Base-by-base conservation (phyloP, 2,888 invertebrate species). In the Fabriciana adippe region DNA sequence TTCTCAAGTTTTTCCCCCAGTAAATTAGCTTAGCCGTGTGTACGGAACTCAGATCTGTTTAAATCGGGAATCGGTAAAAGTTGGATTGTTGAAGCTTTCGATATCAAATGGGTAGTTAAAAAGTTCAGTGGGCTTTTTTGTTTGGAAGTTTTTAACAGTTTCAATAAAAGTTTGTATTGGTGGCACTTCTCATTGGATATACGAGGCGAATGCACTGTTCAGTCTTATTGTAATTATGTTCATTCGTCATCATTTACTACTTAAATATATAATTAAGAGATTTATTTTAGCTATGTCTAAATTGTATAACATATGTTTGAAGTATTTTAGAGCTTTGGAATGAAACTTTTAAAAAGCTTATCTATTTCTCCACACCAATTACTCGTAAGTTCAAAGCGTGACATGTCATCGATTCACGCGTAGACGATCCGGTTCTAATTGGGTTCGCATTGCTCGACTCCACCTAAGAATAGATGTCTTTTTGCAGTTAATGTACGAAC, bases 21-120 rank as follows among this genome's bases (percentile, higher is more conserved):
- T 79, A 88, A 90, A 89, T 90, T 89, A 87, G 86, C 89, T 90
- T 88, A 89, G 81, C 85, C 79, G 78, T 81, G 84, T 85, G 70
- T 67, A 66, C 64, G 74, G 57, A 61, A 51, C 50, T 51, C 53
- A 14, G 57, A 13, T 47, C 57, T 47, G 61, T 61, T 53, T 53
- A 75, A 72, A 72, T 72, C 62, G 69, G 66, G 66, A 71, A 65
- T 73, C 67, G 72, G 67, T 64, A 51, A 21, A 70, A 67, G 69
- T 66, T 55, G 55, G 48, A 62, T 18, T 59, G 59, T 65, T 57
- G 16, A 47, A 26, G 55, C 54, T 66, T 54, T 48, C 55, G 54
- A 66, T 66, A 66, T 66, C 59, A 54, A 60, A 66, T 45, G 51
- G n/a, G 16, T 50, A 31, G 50, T 50, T 61, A 51, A 61, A 61